A percentile compares a stretch with the other conserved stretches of the same genome.
These are phyloP conservation scores for Maccullochella peelii DNA, from an alignment of 2,113 vertebrate species.

Conservation along the genomic window DNA sequence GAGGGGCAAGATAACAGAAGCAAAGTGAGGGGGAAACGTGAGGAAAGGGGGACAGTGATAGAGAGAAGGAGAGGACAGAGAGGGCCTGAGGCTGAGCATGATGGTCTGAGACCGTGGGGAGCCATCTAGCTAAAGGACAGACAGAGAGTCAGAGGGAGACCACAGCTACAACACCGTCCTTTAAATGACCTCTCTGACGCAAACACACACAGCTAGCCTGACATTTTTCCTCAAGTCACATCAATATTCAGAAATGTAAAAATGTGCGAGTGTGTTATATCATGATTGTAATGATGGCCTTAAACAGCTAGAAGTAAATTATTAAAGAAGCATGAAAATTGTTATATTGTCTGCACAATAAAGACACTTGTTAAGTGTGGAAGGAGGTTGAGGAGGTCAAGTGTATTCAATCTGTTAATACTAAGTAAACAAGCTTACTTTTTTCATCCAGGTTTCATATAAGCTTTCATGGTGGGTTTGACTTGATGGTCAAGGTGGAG, in stretches of 20 bases:
- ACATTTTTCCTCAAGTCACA: slow-evolving; percentile 21
- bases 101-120: slow-evolving; percentile 74
- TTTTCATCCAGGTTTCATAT: background rate
- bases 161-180: slow-evolving; percentile 58
- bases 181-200: slow-evolving; percentile 69
- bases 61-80: slow-evolving; percentile 69
- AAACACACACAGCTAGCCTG: slow-evolving; percentile 25
- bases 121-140: slow-evolving; percentile 74
- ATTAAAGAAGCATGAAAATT: background rate
- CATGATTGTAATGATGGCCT: too few species aligned
- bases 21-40: slow-evolving; percentile 47
- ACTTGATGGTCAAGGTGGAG: background rate
- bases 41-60: slow-evolving; percentile 55
- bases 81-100: slow-evolving; percentile 70
- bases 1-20: slow-evolving; percentile 59
- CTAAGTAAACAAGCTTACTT: background rate
- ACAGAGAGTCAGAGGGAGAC: slow-evolving; percentile 62
- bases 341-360: background rate
- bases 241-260: slow-evolving; percentile 28
- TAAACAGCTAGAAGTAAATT: background rate
- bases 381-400: background rate
- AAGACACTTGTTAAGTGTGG: background rate
- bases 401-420: background rate
- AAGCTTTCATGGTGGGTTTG: background rate
- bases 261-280: background rate